Evolutionary conservation across 2,888 invertebrate genomes (phyloP).

Genomic region (Nephrocerus scutellatus): DNA sequence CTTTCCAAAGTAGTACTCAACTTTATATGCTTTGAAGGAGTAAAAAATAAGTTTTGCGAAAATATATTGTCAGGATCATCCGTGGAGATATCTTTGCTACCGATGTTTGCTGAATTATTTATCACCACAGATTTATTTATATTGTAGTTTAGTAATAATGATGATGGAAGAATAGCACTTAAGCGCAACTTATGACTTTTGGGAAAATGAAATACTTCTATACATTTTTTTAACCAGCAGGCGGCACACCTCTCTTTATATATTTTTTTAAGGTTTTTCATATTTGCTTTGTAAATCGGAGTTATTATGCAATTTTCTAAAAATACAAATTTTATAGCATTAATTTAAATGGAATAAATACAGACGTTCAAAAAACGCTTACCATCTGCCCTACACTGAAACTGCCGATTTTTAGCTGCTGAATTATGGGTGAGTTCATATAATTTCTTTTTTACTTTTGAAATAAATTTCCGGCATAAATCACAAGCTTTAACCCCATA

Average conservation of each 20-base stretch:
- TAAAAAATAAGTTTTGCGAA: constrained; percentile 1
- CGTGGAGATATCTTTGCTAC: neutral
- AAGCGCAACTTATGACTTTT: constrained; percentile 60
- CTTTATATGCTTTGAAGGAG: constrained; percentile 24
- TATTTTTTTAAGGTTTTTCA: constrained; percentile 51
- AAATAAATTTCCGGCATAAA: constrained; percentile 79
- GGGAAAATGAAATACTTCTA: constrained; percentile 72
- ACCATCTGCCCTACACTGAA: constrained; percentile 42
- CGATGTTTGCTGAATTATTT: constrained; percentile 8
- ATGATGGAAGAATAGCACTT: constrained; percentile 58
- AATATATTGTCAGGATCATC: constrained; percentile 6
- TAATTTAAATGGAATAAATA: constrained; percentile 5
- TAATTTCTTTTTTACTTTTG: constrained; percentile 65
- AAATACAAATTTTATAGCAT: constrained; percentile 20
- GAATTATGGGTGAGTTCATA: constrained; percentile 19
- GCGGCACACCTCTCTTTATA: constrained; percentile 73
- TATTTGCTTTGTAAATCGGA: constrained; percentile 62
- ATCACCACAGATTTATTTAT: constrained; percentile 13
- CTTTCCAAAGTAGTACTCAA: constrained; percentile 34
- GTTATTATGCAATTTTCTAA: constrained; percentile 65
- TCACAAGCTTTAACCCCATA: constrained; percentile 81
- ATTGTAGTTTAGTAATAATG: constrained; percentile 6
- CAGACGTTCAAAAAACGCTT: constrained; percentile 13
- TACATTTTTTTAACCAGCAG: constrained; percentile 81
- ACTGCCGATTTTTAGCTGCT: constrained; percentile 46